phyloP scores from a whole-genome alignment of 2,797 vertebrate species.

The Nasua narica region DNA sequence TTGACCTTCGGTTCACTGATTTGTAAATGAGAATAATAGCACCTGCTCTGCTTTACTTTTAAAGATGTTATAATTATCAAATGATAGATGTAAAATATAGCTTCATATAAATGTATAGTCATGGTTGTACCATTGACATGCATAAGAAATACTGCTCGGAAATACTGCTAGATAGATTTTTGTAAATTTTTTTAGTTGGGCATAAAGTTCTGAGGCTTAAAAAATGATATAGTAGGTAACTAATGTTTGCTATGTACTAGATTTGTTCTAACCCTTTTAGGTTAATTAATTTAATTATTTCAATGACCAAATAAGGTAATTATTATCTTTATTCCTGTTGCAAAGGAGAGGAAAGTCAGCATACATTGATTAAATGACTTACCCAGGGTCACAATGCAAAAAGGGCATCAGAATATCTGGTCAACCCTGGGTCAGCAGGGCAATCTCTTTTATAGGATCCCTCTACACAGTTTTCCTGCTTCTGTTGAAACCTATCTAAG shows the following conservation, averaged over 20 bases:
- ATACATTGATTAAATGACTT: neutral
- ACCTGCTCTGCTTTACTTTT: neutral
- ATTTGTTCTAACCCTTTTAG: neutral
- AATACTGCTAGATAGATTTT: neutral
- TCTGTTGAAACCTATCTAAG: neutral
- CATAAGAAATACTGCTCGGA: neutral
- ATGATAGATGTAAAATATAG: neutral
- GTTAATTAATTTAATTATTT: conserved; percentile 23
- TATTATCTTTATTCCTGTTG: neutral
- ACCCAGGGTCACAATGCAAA: neutral
- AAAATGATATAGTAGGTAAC: neutral
- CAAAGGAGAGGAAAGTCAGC: neutral
- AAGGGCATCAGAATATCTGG: neutral
- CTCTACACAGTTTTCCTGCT: neutral
- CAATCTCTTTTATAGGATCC: neutral
- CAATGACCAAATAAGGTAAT: neutral
- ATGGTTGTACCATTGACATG: neutral
- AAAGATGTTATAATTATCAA: neutral
- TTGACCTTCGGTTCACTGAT: neutral
- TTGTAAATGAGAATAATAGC: neutral
- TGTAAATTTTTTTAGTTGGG: neutral
- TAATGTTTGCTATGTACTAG: neutral
- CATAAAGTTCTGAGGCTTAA: neutral
- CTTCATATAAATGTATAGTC: neutral
- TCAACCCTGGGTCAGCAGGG: neutral